These are phyloP conservation scores for Anthophora plumipes DNA, from an alignment of 2,888 invertebrate species.

Conservation along the genomic window DNA sequence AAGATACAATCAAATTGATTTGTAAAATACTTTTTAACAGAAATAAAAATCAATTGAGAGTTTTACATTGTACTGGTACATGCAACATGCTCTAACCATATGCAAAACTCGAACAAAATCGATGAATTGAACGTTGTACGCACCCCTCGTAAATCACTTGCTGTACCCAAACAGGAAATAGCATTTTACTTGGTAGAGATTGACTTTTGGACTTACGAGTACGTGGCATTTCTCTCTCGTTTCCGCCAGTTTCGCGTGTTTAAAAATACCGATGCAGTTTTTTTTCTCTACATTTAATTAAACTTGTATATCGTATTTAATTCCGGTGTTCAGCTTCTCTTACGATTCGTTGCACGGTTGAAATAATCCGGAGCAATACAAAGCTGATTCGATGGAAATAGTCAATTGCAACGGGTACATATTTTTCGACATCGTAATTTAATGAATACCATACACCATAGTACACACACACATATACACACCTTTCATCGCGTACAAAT, in stretches of 20 bases:
- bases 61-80: not conserved
- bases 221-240: not conserved
- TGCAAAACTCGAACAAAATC: constrained; percentile 20
- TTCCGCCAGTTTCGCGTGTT: not conserved
- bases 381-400: not conserved
- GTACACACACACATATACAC: too few species aligned
- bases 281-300: not conserved
- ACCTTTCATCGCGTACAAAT: constrained; percentile 9
- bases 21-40: not conserved
- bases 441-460: not conserved
- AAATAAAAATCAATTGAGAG: too few species aligned
- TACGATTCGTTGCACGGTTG: not conserved
- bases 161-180: constrained; percentile 24
- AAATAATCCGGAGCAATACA: not conserved
- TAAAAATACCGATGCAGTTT: not conserved
- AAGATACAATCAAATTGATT: not conserved
- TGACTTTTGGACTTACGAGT: not conserved
- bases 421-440: constrained; percentile 17
- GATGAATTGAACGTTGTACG: constrained; percentile 20
- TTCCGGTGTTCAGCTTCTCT: not conserved
- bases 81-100: not conserved
- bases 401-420: not conserved
- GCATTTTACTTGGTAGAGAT: constrained; percentile 10
- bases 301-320: not conserved
- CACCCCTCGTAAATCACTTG: constrained; percentile 29